Evolutionary conservation across 1,140 invertebrate species (phyloP).

Genomic region (Camponotus floridanus): DNA sequence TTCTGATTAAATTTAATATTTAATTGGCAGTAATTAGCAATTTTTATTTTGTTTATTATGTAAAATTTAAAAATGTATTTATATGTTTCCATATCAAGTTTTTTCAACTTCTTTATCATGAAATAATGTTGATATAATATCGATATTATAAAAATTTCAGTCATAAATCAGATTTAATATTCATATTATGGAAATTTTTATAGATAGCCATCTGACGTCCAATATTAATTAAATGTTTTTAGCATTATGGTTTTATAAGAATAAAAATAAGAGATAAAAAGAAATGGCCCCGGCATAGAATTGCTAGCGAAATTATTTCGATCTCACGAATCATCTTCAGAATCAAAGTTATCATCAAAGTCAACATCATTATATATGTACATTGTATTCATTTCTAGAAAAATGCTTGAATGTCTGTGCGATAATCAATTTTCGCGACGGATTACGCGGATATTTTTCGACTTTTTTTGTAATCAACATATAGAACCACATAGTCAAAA

Average conservation of each 20-base stretch:
- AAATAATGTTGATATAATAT: neutral
- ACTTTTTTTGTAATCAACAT: constrained; percentile 17
- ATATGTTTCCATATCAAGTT: no score
- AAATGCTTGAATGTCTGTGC: neutral
- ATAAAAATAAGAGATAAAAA: neutral
- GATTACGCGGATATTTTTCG: constrained; percentile 23
- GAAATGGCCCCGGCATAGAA: neutral
- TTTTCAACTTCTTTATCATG: no score
- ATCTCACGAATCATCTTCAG: neutral
- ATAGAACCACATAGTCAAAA: neutral
- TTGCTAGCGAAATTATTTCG: neutral
- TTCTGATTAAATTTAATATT: no score
- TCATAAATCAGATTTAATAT: neutral
- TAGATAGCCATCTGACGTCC: neutral
- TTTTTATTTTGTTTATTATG: constrained; percentile 2
- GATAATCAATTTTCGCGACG: neutral
- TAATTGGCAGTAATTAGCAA: neutral
- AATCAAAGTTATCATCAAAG: neutral
- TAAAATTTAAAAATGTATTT: neutral
- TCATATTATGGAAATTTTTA: neutral
- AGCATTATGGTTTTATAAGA: neutral
- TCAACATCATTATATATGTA: neutral
- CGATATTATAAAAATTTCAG: neutral
- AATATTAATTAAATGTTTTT: constrained; percentile 8
- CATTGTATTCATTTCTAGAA: neutral